Base-by-base conservation (phyloP, 2,888 invertebrate genomes). In the Ligdia adustata region DNA sequence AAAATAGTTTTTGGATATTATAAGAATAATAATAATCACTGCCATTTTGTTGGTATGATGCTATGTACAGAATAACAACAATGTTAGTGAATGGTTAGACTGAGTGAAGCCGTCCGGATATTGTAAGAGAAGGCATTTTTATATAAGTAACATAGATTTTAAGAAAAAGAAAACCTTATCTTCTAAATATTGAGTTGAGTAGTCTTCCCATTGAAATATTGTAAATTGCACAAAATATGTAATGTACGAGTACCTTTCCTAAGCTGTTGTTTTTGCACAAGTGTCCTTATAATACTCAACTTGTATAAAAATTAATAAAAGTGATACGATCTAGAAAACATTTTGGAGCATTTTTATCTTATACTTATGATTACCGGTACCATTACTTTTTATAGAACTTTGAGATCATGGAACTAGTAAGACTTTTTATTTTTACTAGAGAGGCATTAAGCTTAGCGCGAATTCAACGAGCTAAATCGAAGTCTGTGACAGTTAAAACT, bases 121-220 rank as follows among this genome's bases (percentile, higher is more conserved):
- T 51, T 54, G 55, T 51, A 38, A 3, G 0, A 32, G 24, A 34
- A 51, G 54, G 62, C 61, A 69, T 75, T 71, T 72, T 75, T 79
- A 70, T 75, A 43, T 49, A 52, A 9, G 14, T 33, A 11, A 14
- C 2, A 12, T n/a, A n/a, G n/a, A n/a, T n/a, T n/a, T n/a, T n/a
- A n/a, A n/a, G n/a, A n/a, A n/a, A n/a, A n/a, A n/a, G n/a, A n/a
- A n/a, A n/a, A n/a, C n/a, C n/a, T n/a, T n/a, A n/a, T n/a, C n/a
- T n/a, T n/a, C n/a, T n/a, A 41, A 7, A 51, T 34, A 47, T 33
- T 62, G 55, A n/a, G n/a, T 69, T 70, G 60, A 70, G 73, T 79
- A 76, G 80, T 80, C 79, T 82, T 82, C 79, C 77, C 60, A 59
- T 65, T 67, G 49, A 66, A 62, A 61, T 66, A 57, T 69, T 67